Base-by-base conservation (phyloP, 2,797 vertebrate species). In the Siniperca scherzeri region DNA sequence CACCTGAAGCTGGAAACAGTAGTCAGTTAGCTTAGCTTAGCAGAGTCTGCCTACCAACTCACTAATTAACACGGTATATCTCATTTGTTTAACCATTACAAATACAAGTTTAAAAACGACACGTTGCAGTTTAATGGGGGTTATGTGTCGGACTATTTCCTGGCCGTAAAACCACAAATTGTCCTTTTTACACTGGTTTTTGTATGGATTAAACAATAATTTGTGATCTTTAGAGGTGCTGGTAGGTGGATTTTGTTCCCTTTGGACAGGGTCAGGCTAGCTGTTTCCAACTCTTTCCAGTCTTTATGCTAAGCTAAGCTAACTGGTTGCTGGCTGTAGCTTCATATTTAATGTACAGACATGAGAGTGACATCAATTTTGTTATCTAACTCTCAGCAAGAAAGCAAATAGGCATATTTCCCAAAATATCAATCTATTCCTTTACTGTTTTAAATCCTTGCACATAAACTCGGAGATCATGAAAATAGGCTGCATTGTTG, bases 11-110 rank as follows among this genome's bases (percentile, higher is more conserved):
- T 36, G 46, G 4, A 62, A 13, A 25, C 44, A 30, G 30, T 30
- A 21, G 64, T 12, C 14, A 6, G 25, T 77, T 33, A 76, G 67
- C n/a, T 55, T 38, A 70, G 40, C 13, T 80, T 65, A 50, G 56
- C 60, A 71, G 19, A 21, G n/a, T 55, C 21, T 19, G 48, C 30
- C 30, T 30, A 30, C 30, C 30, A 30, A 8, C 4, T 53, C 52
- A 53, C 52, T 4, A 53, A n/a, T 53, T 53, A n/a, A n/a, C 52
- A n/a, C 22, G 1, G 1, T n/a, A 53, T 11, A 53, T 53, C 21
- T n/a, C n/a, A 10, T n/a, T n/a, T n/a, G 52, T 53, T 53, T 53
- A 3, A n/a, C 4, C 52, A 8, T 0, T n/a, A 53, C 50, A 21
- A 21, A 52, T 22, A 21, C 50, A 52, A 48, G 16, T 17, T 17